Evolutionary conservation across 2,888 invertebrate species (phyloP), one percentile per base, ranked within the genome.

Genomic region (Hipparchia sbordonii): DNA sequence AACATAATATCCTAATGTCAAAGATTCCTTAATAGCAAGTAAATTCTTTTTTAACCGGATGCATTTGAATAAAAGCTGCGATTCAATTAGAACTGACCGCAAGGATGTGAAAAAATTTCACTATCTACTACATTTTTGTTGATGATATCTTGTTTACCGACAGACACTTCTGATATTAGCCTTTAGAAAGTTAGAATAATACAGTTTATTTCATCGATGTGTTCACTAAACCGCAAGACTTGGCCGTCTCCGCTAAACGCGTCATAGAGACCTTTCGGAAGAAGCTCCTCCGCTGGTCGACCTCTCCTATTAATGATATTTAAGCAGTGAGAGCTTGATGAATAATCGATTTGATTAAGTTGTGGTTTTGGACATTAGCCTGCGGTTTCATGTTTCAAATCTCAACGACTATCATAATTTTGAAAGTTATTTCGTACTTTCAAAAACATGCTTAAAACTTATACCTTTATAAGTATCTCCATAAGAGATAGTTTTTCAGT

Each of bases 131-230:
- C 6, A n/a, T 46, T 8, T 61, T 45, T n/a, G 45, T 45, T n/a
- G n/a, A n/a, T 7, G 23, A 33, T 23, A 33, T 59, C 33, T 59
- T 59, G 59, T 59, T 59, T 9, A 4, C 59, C 23, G 8, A 59
- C 59, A 9, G 9, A 23, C 33, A 23, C 12, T n/a, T 12, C 23
- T 12, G 39, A 39, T 56, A 56, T 12, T 56, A 13, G 5, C 3
- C 2, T 59, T 59, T 59, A 59, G 59, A 59, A 59, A 59, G 59
- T 59, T 59, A 59, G 8, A 9, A 59, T 3, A 56, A 56, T 12
- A 56, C 33, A 9, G 59, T 59, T 59, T 33, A 57, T 23, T 23
- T 57, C 8, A 57, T n/a, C 1, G 39, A 39, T 39, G 57, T 13
- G 1, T 23, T 13, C 13, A 9, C 54, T 54, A 57, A 57, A 57